phyloP scores from a whole-genome alignment of 2,888 invertebrate species.

The Hyles lineata region DNA sequence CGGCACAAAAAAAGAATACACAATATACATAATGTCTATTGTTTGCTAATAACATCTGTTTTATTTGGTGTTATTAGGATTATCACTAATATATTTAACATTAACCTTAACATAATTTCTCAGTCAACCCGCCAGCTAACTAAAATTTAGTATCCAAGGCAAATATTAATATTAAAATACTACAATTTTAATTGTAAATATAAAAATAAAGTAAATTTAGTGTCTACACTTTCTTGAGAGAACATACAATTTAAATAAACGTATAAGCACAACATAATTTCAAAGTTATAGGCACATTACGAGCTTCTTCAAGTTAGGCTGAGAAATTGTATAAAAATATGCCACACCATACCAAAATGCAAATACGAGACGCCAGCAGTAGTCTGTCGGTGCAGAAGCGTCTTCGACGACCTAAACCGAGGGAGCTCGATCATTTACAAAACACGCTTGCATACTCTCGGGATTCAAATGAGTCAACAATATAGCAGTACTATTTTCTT shows the following conservation, averaged over 20 bases:
- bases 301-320: conserved; percentile 35
- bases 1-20: conserved; percentile 19
- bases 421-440: conserved; percentile 44
- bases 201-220: conserved; percentile 42
- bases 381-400: conserved; percentile 10
- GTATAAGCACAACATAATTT: conserved; percentile 57
- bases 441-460: conserved; percentile 44
- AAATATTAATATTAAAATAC: conserved; percentile 25
- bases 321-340: conserved; percentile 27
- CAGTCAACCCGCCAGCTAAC: conserved; percentile 32
- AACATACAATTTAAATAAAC: conserved; percentile 33
- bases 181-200: conserved; percentile 34
- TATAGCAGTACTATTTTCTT: conserved; percentile 20
- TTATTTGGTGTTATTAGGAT: conserved; percentile 43
- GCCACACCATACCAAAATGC: conserved; percentile 23
- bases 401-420: conserved; percentile 18
- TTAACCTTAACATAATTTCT: conserved; percentile 37
- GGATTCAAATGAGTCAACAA: conserved; percentile 50
- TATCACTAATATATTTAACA: conserved; percentile 35
- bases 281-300: conserved; percentile 42
- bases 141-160: conserved; percentile 24
- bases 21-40: conserved; percentile 25
- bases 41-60: conserved; percentile 34
- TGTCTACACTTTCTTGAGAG: conserved; percentile 71
- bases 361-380: conserved; percentile 18